Evolutionary conservation across 2,797 vertebrate species (phyloP), one percentile per base, ranked within the genome.

Genomic region (Sebastes wilsoni): DNA sequence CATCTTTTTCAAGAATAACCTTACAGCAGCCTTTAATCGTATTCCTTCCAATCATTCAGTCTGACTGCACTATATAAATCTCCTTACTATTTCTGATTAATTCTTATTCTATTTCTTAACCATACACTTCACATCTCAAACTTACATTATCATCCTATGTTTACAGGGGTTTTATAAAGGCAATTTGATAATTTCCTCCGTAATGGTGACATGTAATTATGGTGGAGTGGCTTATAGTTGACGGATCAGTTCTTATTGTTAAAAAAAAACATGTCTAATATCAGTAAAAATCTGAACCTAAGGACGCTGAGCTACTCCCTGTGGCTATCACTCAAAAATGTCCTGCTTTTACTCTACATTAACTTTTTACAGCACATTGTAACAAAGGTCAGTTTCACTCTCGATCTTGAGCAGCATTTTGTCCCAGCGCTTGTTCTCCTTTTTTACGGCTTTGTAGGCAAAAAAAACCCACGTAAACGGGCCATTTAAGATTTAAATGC

Each of bases 1-100:
- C 46, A 82, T 75, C 58, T 75, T 80, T 73, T 59, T 38, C 34
- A 30, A 61, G 52, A 81, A 73, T 16, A 69, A 77, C 56, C 62
- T 75, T 28, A 60, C 13, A 59, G 16, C 27, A 36, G 12, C 27
- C 1, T n/a, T 42, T 65, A 70, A 73, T 75, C 25, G 23, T 23
- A 67, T 68, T 27, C 28, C 0, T 2, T 82, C 27, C 74, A 32
- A 62, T 82, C 69, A 59, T 34, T 42, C 13, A 42, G 30, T 73
- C 52, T 54, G 52, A 22, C n/a, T 54, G 52, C n/a, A 22, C 52
- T 22, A 54, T 12, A 54, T 54, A n/a, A 54, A 54, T 22, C n/a
- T 54, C 52, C 52, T 22, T 11, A 22, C 52, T 54, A 46, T 79
- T 60, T 68, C 58, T 42, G 27, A 55, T 56, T 42, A 14, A 8